Evolutionary conservation across 2,888 invertebrate species (phyloP).

Genomic region (Mimachlamys varia): DNA sequence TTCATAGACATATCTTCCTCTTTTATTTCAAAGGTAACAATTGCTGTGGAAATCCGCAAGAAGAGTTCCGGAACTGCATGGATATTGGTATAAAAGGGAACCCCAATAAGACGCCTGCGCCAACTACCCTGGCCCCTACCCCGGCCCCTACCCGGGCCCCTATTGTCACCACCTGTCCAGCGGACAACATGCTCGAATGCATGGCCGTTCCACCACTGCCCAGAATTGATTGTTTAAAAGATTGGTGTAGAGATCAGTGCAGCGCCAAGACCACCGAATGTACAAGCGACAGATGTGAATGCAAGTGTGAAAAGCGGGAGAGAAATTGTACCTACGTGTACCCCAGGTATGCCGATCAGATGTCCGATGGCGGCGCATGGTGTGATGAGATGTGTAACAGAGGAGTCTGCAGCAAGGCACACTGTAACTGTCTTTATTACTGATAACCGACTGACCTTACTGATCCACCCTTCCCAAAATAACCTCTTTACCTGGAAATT

Average conservation of each 20-base stretch:
- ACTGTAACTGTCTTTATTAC: background rate
- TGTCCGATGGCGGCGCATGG: background rate
- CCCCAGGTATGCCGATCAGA: background rate
- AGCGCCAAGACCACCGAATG: background rate
- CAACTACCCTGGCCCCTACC: background rate
- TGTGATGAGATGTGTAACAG: background rate
- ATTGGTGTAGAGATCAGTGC: background rate
- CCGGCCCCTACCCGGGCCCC: background rate
- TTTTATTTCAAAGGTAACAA: background rate
- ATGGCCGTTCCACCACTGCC: background rate
- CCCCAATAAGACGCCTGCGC: background rate
- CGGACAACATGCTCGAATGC: background rate
- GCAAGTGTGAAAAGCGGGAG: background rate
- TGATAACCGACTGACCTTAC: background rate
- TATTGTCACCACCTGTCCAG: background rate
- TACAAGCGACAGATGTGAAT: background rate
- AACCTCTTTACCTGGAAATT: too few relatives aligned
- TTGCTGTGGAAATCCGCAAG: background rate
- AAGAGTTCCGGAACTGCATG: slow-evolving; percentile 3
- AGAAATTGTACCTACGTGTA: background rate
- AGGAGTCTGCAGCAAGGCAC: background rate
- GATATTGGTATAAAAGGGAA: background rate
- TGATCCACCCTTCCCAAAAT: background rate
- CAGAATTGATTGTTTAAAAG: background rate
- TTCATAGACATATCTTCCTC: background rate